These are phyloP conservation scores for Temnopleurus reevesii DNA, from an alignment of 53 echinoderm and acorn worm genomes.

Conservation along the genomic window DNA sequence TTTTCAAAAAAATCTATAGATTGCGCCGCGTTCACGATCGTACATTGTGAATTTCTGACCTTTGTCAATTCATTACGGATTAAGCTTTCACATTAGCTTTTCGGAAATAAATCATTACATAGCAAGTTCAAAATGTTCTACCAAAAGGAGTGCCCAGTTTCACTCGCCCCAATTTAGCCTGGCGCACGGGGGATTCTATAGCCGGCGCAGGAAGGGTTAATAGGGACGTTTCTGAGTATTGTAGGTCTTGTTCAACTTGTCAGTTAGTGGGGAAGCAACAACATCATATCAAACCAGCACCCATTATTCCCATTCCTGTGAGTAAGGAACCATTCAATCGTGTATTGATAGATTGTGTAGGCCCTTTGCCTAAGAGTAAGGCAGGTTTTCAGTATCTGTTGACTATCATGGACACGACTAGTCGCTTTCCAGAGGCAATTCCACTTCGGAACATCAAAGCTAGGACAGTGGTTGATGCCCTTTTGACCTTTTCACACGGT, in stretches of 20 bases:
- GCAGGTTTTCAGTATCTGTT: neutral
- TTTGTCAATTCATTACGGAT: too few relatives aligned
- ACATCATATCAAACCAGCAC: neutral
- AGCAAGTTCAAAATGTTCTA: too few relatives aligned
- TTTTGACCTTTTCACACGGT: neutral
- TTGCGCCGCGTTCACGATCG: too few relatives aligned
- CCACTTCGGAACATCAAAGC: neutral
- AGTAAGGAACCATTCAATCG: neutral
- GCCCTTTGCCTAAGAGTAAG: neutral
- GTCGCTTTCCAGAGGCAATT: constrained; percentile 2
- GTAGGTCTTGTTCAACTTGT: neutral
- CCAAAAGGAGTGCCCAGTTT: too few relatives aligned
- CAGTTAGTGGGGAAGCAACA: neutral
- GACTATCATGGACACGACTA: neutral
- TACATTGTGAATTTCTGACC: too few relatives aligned
- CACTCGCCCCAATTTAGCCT: too few relatives aligned
- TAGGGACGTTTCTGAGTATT: neutral
- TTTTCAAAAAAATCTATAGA: too few relatives aligned
- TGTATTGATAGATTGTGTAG: neutral
- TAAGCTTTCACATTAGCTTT: too few relatives aligned
- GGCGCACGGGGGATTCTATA: too few relatives aligned
- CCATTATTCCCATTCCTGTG: neutral
- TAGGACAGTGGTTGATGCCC: neutral
- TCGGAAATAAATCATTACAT: too few relatives aligned
- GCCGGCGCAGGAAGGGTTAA: too few relatives aligned